Evolutionary conservation across 2,888 invertebrate species (phyloP).

Genomic region (Brachyopa scutellaris): DNA sequence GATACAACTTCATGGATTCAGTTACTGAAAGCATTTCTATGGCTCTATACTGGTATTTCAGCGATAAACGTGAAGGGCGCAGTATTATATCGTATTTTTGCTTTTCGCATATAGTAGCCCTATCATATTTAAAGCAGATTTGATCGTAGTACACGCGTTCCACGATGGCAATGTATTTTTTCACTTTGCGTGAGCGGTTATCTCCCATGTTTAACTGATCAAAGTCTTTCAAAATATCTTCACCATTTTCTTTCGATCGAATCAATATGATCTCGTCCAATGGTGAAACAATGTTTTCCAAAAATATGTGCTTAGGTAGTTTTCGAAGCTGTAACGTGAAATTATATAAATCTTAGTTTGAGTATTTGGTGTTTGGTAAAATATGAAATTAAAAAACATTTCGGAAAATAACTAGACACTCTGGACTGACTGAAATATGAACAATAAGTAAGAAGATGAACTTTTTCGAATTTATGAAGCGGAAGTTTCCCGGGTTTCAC

Average conservation of each 20-base stretch:
- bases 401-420: no score
- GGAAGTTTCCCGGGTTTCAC: no score
- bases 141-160: slow-evolving; percentile 73
- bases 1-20: slow-evolving; percentile 72
- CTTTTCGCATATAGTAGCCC: not conserved
- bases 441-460: no score
- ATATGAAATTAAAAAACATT: no score
- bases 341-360: no score
- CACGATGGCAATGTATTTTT: slow-evolving; percentile 69
- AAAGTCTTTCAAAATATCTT: no score
- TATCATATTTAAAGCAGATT: slow-evolving; percentile 70
- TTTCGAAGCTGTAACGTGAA: slow-evolving; percentile 14
- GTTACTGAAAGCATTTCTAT: slow-evolving; percentile 73
- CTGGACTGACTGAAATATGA: no score
- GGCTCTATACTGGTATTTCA: slow-evolving; percentile 79
- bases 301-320: slow-evolving; percentile 7
- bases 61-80: slow-evolving; percentile 75
- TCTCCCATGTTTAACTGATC: no score
- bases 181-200: not conserved
- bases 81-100: slow-evolving; percentile 73
- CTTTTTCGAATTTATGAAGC: no score
- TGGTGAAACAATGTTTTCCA: slow-evolving; percentile 72
- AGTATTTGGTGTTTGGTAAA: no score
- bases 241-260: not conserved
- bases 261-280: slow-evolving; percentile 76